A percentile compares a stretch with the other conserved stretches of the same genome.
These are phyloP conservation scores for Pelecanoides urinatrix DNA, from an alignment of 2,113 vertebrate species.

Conservation along the genomic window DNA sequence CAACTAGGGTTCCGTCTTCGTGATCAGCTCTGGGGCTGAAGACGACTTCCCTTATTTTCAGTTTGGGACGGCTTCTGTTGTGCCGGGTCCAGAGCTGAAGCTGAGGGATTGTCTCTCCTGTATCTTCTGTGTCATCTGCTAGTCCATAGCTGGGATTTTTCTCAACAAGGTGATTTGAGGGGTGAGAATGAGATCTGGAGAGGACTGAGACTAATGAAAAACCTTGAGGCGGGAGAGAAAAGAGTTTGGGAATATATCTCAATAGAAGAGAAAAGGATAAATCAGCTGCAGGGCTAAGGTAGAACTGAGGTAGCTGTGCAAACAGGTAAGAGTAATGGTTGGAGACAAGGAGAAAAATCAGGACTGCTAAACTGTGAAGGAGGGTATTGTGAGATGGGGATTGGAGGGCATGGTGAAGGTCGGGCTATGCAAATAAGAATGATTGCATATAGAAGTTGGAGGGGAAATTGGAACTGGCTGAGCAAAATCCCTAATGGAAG, in stretches of 20 bases:
- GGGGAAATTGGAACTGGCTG: neutral
- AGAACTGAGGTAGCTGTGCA: neutral
- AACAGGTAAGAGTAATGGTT: neutral
- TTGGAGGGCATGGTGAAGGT: neutral
- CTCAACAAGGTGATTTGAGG: neutral
- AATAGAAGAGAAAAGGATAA: neutral
- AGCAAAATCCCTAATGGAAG: neutral
- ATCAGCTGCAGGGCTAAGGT: neutral
- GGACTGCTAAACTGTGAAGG: neutral
- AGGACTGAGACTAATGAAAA: neutral
- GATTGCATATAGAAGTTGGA: neutral
- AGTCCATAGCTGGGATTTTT: neutral
- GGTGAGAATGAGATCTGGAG: neutral
- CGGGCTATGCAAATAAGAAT: neutral
- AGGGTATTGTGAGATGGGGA: neutral
- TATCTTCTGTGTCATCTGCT: neutral
- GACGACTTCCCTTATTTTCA: neutral
- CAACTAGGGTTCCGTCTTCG: neutral
- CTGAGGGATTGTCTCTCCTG: neutral
- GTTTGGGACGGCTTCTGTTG: neutral
- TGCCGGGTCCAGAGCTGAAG: neutral
- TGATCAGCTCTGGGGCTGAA: neutral
- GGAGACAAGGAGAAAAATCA: neutral
- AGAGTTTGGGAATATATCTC: neutral
- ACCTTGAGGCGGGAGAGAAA: neutral